These are phyloP conservation scores for Hypotaenidia philippensis DNA, from an alignment of 2,797 vertebrate genomes.

Conservation along the genomic window DNA sequence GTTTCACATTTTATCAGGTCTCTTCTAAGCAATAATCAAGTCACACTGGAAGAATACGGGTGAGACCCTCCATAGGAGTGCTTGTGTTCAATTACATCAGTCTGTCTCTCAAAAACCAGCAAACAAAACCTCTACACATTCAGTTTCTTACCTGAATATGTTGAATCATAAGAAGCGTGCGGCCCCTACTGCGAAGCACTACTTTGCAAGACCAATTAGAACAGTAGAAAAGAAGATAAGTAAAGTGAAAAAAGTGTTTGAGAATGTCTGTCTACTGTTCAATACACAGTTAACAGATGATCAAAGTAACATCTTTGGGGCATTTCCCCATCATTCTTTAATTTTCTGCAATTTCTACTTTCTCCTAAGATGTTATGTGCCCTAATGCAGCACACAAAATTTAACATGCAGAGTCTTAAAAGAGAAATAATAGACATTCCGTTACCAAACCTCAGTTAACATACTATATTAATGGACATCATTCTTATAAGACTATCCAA, in stretches of 20 bases:
- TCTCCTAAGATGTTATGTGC: neutral
- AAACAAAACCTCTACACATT: neutral
- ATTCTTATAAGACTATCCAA: neutral
- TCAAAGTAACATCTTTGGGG: neutral
- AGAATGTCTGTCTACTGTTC: neutral
- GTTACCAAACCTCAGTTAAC: neutral
- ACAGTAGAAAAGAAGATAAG: neutral
- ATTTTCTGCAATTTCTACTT: neutral
- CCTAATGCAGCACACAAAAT: neutral
- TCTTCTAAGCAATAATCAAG: neutral
- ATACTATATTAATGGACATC: neutral
- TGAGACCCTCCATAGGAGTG: neutral
- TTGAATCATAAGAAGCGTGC: neutral
- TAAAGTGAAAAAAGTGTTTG: neutral
- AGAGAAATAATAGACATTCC: neutral
- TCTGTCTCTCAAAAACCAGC: neutral
- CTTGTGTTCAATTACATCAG: neutral
- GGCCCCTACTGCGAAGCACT: neutral
- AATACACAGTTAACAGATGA: neutral
- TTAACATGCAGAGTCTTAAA: neutral
- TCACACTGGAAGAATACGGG: neutral
- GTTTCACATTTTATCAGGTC: neutral
- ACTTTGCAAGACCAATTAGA: neutral
- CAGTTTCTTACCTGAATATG: neutral
- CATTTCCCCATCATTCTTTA: neutral